These are phyloP conservation scores for Anthrax anthrax DNA, from an alignment of 2,888 invertebrate species.

Conservation along the genomic window DNA sequence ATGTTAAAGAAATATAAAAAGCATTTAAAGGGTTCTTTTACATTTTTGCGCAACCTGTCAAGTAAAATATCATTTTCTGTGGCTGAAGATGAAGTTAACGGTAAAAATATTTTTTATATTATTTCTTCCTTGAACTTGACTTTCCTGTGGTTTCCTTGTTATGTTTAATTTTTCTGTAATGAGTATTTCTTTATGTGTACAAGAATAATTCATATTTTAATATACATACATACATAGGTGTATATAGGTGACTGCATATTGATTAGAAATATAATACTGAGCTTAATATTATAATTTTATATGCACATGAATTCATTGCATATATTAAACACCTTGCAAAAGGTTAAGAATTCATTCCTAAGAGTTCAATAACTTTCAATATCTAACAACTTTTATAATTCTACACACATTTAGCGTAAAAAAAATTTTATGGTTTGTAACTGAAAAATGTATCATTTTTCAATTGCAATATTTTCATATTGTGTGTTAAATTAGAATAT, in stretches of 20 bases:
- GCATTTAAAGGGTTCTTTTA: not conserved
- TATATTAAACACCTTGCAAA: not conserved
- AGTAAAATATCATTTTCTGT: conserved; percentile 11
- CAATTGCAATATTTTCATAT: too few species aligned
- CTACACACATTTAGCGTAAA: too few species aligned
- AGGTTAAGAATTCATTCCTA: not conserved
- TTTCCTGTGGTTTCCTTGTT: conserved; percentile 5
- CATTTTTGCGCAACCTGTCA: conserved; percentile 10
- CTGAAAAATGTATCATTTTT: too few species aligned
- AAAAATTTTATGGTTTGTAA: too few species aligned
- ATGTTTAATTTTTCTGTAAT: too few species aligned
- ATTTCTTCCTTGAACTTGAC: conserved; percentile 13
- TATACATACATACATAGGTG: too few species aligned
- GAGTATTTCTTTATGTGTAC: too few species aligned
- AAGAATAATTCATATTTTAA: too few species aligned
- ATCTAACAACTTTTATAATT: too few species aligned
- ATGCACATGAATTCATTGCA: not conserved
- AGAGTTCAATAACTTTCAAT: not conserved
- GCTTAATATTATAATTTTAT: not conserved
- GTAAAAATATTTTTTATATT: conserved; percentile 7
- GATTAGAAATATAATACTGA: not conserved
- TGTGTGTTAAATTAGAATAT: too few species aligned
- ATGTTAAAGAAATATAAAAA: not conserved
- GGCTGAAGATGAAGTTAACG: conserved; percentile 7
- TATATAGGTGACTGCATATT: not conserved